A percentile compares a stretch with the other conserved stretches of the same genome.
Conservation (phyloP, 2,113 vertebrate genomes). For the Bubo scandiacus region DNA sequence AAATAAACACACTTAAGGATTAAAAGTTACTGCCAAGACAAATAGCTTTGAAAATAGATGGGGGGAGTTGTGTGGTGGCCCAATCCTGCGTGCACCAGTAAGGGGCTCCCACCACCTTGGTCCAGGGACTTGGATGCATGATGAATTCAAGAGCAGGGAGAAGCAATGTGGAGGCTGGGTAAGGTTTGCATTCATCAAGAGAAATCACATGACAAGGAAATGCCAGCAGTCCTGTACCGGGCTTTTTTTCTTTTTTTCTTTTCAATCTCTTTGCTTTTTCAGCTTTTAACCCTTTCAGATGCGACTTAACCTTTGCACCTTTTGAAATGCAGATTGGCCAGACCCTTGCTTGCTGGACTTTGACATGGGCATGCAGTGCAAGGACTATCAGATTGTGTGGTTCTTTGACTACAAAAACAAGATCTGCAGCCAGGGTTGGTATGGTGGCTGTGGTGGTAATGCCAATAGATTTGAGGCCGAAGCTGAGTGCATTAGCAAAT, state of each 20-base stretch:
- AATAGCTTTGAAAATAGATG: neutral
- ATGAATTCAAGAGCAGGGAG: neutral
- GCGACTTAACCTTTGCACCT: constrained; percentile 48
- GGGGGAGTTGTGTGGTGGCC: neutral
- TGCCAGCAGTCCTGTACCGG: neutral
- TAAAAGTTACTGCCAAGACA: neutral
- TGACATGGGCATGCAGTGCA: constrained; percentile 82
- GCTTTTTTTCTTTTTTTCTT: neutral
- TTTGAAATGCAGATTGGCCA: constrained; percentile 73
- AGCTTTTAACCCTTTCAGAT: constrained; percentile 41
- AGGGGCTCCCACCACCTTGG: neutral
- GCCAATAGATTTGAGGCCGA: constrained; percentile 86
- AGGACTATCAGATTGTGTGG: constrained; percentile 87
- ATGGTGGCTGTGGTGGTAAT: constrained; percentile 85
- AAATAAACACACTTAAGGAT: neutral
- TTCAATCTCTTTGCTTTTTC: constrained; percentile 28
- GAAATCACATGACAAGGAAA: neutral
- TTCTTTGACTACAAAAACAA: constrained; percentile 85
- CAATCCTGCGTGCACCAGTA: neutral
- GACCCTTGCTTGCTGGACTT: constrained; percentile 85
- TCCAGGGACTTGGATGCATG: neutral
- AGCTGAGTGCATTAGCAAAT: constrained; percentile 79
- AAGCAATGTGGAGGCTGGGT: neutral
- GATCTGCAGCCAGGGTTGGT: constrained; percentile 87
- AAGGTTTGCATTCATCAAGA: neutral